Base-by-base conservation (phyloP, 2,113 vertebrate species). In the Felis chaus region DNA sequence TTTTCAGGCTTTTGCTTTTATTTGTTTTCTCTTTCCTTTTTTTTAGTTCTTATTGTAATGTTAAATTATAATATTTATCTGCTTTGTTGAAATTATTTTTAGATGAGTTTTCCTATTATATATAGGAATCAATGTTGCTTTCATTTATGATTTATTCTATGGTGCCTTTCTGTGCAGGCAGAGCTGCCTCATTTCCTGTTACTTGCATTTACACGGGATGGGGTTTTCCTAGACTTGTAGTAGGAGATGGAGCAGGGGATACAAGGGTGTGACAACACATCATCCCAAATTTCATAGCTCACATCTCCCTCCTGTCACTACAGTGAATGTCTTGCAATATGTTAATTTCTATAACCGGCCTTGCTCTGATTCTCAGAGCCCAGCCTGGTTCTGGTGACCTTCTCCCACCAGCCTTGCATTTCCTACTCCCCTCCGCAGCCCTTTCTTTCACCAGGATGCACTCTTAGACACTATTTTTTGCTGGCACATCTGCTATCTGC, bases 31-130 rank as follows among this genome's bases (percentile, higher is more conserved):
- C 65, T 80, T 57, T 33, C 65, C 66, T 41, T 73, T 63, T 4
- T 86, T 97, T 76, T 45, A 79, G 55, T 73, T 61, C 21, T 88
- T 88, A 21, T 36, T 79, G n/a, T 55, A 81, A 69, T 5, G 25
- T 48, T 73, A 93, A 76, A 33, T 89, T 91, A 79, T 33, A 57
- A 79, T 83, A 80, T 97, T 86, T 36, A 69, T 55, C 41, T 63
- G 27, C 36, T 76, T 92, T 92, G 48, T 92, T 27, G 48, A 91
- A 94, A 48, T 19, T 21, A 80, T 79, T 96, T 95, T 36, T 41
- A 85, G 15, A 29, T 89, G 36, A n/a, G 36, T 41, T 82, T 94
- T 69, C 45, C 78, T 83, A 3, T 76, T 48, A 69, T 33, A 29
- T 73, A 3, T 48, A 76, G 71, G 25, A 81, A 85, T 66, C 0